phyloP scores from a whole-genome alignment of 2,888 invertebrate species.

The Drosophila tripunctata region DNA sequence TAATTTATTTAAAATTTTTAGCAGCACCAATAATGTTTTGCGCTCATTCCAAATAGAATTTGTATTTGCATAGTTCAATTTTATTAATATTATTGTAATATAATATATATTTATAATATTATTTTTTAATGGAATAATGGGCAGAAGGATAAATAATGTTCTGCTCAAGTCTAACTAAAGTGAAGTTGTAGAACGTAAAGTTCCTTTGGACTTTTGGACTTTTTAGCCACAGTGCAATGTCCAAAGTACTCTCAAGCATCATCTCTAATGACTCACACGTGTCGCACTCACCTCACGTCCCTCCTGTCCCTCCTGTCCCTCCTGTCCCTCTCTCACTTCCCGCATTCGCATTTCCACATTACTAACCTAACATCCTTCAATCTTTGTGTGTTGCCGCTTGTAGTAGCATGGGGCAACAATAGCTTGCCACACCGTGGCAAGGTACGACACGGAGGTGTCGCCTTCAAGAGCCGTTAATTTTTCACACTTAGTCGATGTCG shows the following conservation, averaged over 20 bases:
- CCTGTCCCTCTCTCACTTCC: background rate
- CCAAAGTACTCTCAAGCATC: constrained; percentile 4
- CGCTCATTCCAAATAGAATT: no score
- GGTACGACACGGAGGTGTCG: background rate
- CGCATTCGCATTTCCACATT: background rate
- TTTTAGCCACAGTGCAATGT: no score
- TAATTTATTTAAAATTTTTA: no score
- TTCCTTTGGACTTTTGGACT: no score
- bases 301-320: background rate
- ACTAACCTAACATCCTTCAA: background rate
- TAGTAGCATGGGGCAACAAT: constrained; percentile 4
- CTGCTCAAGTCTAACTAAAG: no score
- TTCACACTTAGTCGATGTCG: constrained; percentile 41
- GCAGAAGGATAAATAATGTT: no score
- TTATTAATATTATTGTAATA: no score
- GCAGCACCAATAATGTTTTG: no score
- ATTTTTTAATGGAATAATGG: no score
- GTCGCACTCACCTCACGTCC: background rate
- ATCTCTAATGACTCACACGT: constrained; percentile 6
- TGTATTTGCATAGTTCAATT: no score
- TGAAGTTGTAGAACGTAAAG: no score
- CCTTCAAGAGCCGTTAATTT: constrained; percentile 42
- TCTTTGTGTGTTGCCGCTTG: background rate
- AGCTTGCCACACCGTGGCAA: background rate
- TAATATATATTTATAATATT: no score